phyloP scores from a whole-genome alignment of 2,888 invertebrate species.

The Brachycybe producta region DNA sequence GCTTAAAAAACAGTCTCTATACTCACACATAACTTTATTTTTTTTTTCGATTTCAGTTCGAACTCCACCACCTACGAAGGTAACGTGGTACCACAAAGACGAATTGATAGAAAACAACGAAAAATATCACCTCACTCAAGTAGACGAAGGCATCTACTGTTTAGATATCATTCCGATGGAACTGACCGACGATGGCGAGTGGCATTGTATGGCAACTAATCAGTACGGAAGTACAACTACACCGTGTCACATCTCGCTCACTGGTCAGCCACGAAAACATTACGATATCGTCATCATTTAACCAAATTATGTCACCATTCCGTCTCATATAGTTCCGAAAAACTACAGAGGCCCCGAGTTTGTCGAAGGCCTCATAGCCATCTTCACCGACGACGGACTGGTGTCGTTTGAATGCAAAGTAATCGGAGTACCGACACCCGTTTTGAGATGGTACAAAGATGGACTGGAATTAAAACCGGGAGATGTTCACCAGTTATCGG shows the following conservation, averaged over 20 bases:
- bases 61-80: slow-evolving; percentile 45
- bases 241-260: slow-evolving; percentile 24
- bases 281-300: no score
- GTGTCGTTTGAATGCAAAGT: slow-evolving; percentile 90
- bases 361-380: slow-evolving; percentile 76
- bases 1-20: no score
- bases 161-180: slow-evolving; percentile 61
- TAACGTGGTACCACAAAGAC: slow-evolving; percentile 75
- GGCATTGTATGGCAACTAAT: slow-evolving; percentile 77
- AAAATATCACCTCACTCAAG: slow-evolving; percentile 60
- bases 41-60: neutral
- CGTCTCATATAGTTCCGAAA: slow-evolving; percentile 59
- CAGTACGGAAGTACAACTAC: slow-evolving; percentile 43
- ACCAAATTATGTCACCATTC: neutral
- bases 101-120: slow-evolving; percentile 50
- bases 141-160: slow-evolving; percentile 68
- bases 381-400: slow-evolving; percentile 77
- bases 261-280: slow-evolving; percentile 22
- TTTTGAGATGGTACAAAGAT: slow-evolving; percentile 81
- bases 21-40: no score
- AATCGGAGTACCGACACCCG: slow-evolving; percentile 77
- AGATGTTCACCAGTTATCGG: slow-evolving; percentile 80
- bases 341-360: slow-evolving; percentile 79
- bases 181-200: slow-evolving; percentile 67
- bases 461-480: slow-evolving; percentile 82